A percentile compares a stretch with the other conserved stretches of the same genome.
These are phyloP conservation scores for Chitala chitala DNA, from an alignment of 2,113 vertebrate genomes.

Conservation along the genomic window DNA sequence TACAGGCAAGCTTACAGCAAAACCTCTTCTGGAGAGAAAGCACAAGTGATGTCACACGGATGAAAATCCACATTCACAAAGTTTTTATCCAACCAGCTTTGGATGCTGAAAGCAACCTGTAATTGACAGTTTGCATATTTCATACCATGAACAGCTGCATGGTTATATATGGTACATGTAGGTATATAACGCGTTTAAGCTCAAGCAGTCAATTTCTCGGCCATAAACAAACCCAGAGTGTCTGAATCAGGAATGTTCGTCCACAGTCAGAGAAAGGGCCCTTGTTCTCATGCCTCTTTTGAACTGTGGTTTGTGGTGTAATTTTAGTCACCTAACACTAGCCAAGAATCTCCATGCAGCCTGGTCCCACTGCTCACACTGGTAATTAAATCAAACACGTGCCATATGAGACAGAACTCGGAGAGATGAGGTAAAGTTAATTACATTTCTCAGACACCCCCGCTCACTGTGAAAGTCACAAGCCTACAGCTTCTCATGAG, in stretches of 20 bases:
- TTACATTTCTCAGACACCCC: neutral
- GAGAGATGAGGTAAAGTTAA: neutral
- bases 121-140: neutral
- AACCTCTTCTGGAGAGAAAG: too few species aligned
- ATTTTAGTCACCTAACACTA: neutral
- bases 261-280: neutral
- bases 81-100: too few species aligned
- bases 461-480: too few species aligned
- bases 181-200: too few species aligned
- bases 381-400: conserved; percentile 2
- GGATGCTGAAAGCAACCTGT: neutral
- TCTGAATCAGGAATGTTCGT: neutral
- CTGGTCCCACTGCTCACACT: neutral
- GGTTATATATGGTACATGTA: neutral
- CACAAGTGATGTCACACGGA: too few species aligned
- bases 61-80: too few species aligned
- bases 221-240: neutral
- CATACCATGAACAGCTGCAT: neutral
- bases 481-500: too few species aligned
- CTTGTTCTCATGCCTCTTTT: neutral
- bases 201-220: too few species aligned
- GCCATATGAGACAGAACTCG: neutral
- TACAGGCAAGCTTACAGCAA: too few species aligned
- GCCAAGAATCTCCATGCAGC: neutral
- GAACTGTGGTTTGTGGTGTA: neutral